Conservation (phyloP, 1,140 invertebrate genomes). For the Nylanderia fulva region DNA sequence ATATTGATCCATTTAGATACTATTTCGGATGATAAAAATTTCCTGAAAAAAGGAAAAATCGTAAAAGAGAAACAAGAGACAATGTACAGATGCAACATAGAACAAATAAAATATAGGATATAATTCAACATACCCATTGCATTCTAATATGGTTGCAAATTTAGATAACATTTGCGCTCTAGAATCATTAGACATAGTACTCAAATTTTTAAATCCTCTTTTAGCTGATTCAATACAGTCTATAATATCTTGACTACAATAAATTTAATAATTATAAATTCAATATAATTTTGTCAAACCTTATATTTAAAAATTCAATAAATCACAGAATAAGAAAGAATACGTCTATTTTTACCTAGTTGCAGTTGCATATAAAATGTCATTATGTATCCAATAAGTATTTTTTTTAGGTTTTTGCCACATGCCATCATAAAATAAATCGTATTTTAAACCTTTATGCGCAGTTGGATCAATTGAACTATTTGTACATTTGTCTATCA, state of each 20-base stretch:
- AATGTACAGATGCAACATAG: background rate
- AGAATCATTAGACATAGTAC: background rate
- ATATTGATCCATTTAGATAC: background rate
- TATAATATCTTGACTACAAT: constrained; percentile 6
- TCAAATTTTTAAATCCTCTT: background rate
- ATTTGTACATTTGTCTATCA: too few species aligned
- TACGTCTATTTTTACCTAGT: background rate
- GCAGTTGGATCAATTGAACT: background rate
- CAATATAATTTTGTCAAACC: background rate
- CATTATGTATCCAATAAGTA: background rate
- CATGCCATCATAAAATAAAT: constrained; percentile 13
- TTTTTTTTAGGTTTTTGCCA: constrained; percentile 11
- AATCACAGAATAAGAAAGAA: too few species aligned
- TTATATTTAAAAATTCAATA: too few species aligned
- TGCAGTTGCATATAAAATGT: background rate
- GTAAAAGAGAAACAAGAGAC: background rate
- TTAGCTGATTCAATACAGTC: background rate
- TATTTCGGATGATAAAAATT: background rate
- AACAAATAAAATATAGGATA: background rate
- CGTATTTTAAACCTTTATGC: background rate
- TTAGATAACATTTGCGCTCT: background rate
- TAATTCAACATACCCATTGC: background rate
- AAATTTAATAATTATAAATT: constrained; percentile 1
- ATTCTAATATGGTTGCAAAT: background rate
- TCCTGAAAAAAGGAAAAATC: background rate